A percentile compares a stretch with the other conserved stretches of the same genome.
phyloP scores from a whole-genome alignment of 1,140 invertebrate species.

The Drosophila biarmipes region DNA sequence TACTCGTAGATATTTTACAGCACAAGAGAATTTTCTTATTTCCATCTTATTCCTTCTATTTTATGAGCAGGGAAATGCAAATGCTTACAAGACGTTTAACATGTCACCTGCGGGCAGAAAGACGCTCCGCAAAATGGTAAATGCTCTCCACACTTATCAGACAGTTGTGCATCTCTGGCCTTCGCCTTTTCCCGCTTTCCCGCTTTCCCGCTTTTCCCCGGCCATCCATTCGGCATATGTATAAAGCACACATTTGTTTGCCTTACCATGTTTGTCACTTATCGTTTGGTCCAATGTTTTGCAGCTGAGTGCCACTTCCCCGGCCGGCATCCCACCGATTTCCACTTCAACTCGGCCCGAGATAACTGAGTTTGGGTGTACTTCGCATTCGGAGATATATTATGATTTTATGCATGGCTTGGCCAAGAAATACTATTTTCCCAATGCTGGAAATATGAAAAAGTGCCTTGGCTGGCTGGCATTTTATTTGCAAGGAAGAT shows the following conservation, averaged over 20 bases:
- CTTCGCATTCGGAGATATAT: conserved; percentile 57
- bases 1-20: conserved; percentile 46
- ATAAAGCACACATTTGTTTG: conserved; percentile 79
- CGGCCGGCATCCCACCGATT: conserved; percentile 29
- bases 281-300: conserved; percentile 70
- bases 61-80: conserved; percentile 65
- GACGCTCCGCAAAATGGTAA: conserved; percentile 53
- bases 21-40: conserved; percentile 34
- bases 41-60: conserved; percentile 36
- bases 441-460: conserved; percentile 18
- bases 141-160: conserved; percentile 74
- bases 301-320: conserved; percentile 49
- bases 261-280: conserved; percentile 79
- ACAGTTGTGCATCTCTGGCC: conserved; percentile 73
- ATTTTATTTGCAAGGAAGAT: neutral
- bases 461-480: neutral
- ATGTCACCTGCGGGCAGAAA: conserved; percentile 76
- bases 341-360: conserved; percentile 19
- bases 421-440: conserved; percentile 49
- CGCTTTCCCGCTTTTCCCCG: neutral
- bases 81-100: conserved; percentile 82
- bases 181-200: neutral
- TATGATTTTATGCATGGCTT: conserved; percentile 75
- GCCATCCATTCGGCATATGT: conserved; percentile 35
- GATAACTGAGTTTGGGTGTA: conserved; percentile 31